A percentile compares a stretch with the other conserved stretches of the same genome.
Conservation (phyloP, 2,888 invertebrate species). For the Pachymerium ferrugineum region DNA sequence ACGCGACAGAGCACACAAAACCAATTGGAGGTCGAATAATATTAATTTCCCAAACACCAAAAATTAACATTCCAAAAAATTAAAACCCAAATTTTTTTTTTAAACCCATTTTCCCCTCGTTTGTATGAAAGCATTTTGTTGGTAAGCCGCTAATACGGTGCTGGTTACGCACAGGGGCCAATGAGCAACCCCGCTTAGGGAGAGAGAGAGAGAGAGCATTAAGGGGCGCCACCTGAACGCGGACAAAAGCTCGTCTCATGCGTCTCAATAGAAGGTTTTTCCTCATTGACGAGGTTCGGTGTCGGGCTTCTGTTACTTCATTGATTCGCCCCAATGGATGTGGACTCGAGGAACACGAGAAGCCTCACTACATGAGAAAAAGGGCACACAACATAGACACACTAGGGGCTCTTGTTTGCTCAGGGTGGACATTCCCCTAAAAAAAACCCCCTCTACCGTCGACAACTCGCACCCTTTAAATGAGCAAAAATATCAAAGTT, state of each 20-base stretch:
- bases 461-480: not conserved
- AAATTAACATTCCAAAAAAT: too few relatives aligned
- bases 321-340: slow-evolving; percentile 22
- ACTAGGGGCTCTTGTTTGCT: slow-evolving; percentile 2
- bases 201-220: too few relatives aligned
- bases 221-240: slow-evolving; percentile 19
- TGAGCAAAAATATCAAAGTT: not conserved
- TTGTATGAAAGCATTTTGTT: slow-evolving; percentile 3
- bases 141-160: slow-evolving; percentile 22
- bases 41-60: not conserved
- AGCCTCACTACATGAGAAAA: slow-evolving; percentile 17
- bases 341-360: slow-evolving; percentile 22
- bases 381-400: not conserved
- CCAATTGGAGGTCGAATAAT: slow-evolving; percentile 8
- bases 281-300: slow-evolving; percentile 25
- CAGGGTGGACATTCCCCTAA: not conserved
- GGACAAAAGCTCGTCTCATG: slow-evolving; percentile 11
- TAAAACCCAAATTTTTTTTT: too few relatives aligned
- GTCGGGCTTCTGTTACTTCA: slow-evolving; percentile 27
- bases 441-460: not conserved
- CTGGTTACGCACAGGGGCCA: slow-evolving; percentile 18
- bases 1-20: slow-evolving; percentile 19
- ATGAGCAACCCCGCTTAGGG: slow-evolving; percentile 24
- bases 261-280: slow-evolving; percentile 13
- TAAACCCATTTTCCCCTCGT: not conserved